Evolutionary conservation across 2,797 vertebrate species (phyloP).

Genomic region (Typhlichthys subterraneus): DNA sequence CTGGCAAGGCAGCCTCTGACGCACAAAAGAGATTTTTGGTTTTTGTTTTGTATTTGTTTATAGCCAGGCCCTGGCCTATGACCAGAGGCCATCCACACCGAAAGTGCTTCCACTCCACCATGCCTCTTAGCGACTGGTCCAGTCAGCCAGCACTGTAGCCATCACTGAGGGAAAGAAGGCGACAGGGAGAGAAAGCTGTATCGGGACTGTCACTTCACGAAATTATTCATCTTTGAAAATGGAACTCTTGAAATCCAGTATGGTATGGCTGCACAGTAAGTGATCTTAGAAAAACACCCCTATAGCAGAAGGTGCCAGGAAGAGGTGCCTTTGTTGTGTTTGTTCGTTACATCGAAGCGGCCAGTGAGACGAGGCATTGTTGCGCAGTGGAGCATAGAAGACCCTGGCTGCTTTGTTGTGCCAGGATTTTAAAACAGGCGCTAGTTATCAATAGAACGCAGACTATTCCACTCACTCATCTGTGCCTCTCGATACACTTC

Average conservation of each 20-base stretch:
- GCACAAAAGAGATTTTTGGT: slow-evolving; percentile 63
- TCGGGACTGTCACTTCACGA: background rate
- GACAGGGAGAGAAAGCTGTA: background rate
- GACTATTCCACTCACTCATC: slow-evolving; percentile 74
- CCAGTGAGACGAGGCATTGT: slow-evolving; percentile 79
- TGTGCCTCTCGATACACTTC: slow-evolving; percentile 78
- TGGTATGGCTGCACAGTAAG: slow-evolving; percentile 27
- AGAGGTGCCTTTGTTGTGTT: slow-evolving; percentile 69
- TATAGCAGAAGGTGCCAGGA: slow-evolving; percentile 70
- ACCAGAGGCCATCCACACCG: slow-evolving; percentile 77
- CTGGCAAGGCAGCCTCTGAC: slow-evolving; percentile 80
- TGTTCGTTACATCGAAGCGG: slow-evolving; percentile 68
- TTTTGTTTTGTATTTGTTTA: slow-evolving; percentile 70
- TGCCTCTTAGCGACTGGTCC: slow-evolving; percentile 70
- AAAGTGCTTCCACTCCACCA: slow-evolving; percentile 73
- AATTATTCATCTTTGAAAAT: background rate
- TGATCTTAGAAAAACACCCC: slow-evolving; percentile 59
- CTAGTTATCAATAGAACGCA: slow-evolving; percentile 82
- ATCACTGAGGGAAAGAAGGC: slow-evolving; percentile 9
- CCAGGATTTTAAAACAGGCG: slow-evolving; percentile 80
- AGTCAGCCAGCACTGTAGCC: slow-evolving; percentile 44
- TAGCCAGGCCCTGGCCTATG: slow-evolving; percentile 74
- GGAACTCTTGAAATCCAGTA: slow-evolving; percentile 22
- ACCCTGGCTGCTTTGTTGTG: slow-evolving; percentile 75
- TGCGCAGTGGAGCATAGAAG: slow-evolving; percentile 78